phyloP scores from a whole-genome alignment of 2,888 invertebrate species.

The Drosophila greeni region DNA sequence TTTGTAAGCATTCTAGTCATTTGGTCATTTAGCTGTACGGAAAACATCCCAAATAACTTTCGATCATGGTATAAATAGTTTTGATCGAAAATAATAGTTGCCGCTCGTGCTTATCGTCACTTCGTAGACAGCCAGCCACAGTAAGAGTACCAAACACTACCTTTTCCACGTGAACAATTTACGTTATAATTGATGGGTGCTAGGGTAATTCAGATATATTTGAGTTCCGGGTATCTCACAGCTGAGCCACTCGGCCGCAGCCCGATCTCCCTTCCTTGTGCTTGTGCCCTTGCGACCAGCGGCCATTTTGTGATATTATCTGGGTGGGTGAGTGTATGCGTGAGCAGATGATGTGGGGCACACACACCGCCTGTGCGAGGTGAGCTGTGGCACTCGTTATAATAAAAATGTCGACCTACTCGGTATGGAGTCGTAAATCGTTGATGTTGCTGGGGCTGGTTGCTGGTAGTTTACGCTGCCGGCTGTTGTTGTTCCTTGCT shows the following conservation, averaged over 20 bases:
- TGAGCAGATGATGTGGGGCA: constrained; percentile 12
- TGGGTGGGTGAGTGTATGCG: constrained; percentile 3
- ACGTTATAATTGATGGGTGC: background rate
- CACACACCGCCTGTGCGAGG: constrained; percentile 34
- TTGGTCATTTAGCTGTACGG: too few species aligned
- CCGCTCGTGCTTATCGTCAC: too few species aligned
- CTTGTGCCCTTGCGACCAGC: constrained; percentile 4
- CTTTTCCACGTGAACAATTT: background rate
- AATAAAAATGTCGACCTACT: constrained; percentile 54
- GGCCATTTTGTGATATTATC: constrained; percentile 12
- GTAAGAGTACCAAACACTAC: background rate
- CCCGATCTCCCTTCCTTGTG: background rate
- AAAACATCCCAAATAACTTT: too few species aligned
- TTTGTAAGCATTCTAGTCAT: too few species aligned
- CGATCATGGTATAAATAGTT: too few species aligned
- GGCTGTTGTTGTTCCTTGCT: constrained; percentile 20
- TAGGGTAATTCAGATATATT: background rate
- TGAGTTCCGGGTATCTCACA: background rate
- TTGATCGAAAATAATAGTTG: too few species aligned
- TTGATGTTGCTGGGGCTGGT: constrained; percentile 47
- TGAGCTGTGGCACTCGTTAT: constrained; percentile 25
- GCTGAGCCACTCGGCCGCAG: background rate
- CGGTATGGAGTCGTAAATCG: constrained; percentile 60
- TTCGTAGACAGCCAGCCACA: too few species aligned
- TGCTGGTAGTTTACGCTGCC: constrained; percentile 16